Evolutionary conservation across 2,888 invertebrate genomes (phyloP), one percentile per base, ranked within the genome.

Genomic region (Osmoderma eremita): DNA sequence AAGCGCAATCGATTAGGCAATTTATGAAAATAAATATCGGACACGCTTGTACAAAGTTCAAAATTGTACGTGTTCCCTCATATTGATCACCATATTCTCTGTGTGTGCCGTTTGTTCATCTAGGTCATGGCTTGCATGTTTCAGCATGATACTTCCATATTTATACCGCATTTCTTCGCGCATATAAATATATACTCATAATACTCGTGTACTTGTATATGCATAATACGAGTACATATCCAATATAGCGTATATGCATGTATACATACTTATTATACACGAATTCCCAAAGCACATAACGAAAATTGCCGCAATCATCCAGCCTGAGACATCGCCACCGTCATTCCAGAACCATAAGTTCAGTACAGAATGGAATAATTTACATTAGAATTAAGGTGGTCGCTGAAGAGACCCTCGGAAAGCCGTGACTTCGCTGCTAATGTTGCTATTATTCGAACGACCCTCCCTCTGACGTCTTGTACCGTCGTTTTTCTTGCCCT

Each of bases 71-170:
- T 71, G 69, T 63, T 70, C 63, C 50, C 58, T 42, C 56, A 49
- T 69, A 72, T 71, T 56, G 72, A 71, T 71, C 71, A 66, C 69
- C 71, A 17, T 17, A 50, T 39, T 63, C 61, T 67, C 38, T 53
- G 36, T 53, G 65, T 63, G 56, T 64, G 53, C 65, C 53, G 63
- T 67, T 69, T 66, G 62, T 69, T 67, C 69, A 72, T 71, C 71
- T 72, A 69, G 73, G 73, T 73, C 73, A 73, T 71, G 72, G 73
- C 71, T 73, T 64, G 67, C 67, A 67, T 67, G 67, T 45, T 56
- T 20, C 39, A 54, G 58, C 58, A 65, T 65, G 65, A 49, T 58
- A 56, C 39, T 22, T 48, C 48, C 53, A 42, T 64, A 58, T 58
- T 67, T 67, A 67, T 67, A 63, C 45, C 20, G 39, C 18, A 38